A percentile compares a stretch with the other conserved stretches of the same genome.
Conservation (phyloP, 2,797 vertebrate genomes). For the Notolepis coatsorum region DNA sequence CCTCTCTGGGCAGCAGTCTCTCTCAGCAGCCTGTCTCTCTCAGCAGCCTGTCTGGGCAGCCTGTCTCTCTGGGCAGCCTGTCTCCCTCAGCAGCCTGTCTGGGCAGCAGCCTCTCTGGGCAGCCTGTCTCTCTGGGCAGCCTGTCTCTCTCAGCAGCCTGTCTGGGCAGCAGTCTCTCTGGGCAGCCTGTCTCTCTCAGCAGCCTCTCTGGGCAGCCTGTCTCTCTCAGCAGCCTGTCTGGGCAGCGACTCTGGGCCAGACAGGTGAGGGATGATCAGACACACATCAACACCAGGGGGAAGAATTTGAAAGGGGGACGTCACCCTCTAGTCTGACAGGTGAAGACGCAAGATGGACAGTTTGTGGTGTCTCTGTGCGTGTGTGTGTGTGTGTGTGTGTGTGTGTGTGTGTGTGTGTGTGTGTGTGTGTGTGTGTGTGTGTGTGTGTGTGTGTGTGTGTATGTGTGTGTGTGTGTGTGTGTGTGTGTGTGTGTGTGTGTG, state of each 20-base stretch:
- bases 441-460: not conserved
- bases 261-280: slow-evolving; percentile 21
- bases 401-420: not conserved
- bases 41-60: too few relatives aligned
- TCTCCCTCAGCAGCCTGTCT: too few relatives aligned
- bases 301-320: slow-evolving; percentile 34
- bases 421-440: not conserved
- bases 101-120: too few relatives aligned
- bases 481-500: slow-evolving; percentile 10
- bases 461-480: slow-evolving; percentile 8
- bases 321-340: slow-evolving; percentile 11
- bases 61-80: too few relatives aligned
- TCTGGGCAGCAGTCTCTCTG: too few relatives aligned
- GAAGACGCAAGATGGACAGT: slow-evolving; percentile 41
- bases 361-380: slow-evolving; percentile 23
- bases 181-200: too few relatives aligned
- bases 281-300: slow-evolving; percentile 31
- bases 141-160: too few relatives aligned
- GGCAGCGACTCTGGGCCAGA: slow-evolving; percentile 15
- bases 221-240: too few relatives aligned
- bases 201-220: too few relatives aligned
- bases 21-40: too few relatives aligned
- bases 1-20: too few relatives aligned
- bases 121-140: too few relatives aligned
- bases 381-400: slow-evolving; percentile 2